These are phyloP conservation scores for Sapayoa aenigma DNA, from an alignment of 2,113 vertebrate species.

Conservation along the genomic window DNA sequence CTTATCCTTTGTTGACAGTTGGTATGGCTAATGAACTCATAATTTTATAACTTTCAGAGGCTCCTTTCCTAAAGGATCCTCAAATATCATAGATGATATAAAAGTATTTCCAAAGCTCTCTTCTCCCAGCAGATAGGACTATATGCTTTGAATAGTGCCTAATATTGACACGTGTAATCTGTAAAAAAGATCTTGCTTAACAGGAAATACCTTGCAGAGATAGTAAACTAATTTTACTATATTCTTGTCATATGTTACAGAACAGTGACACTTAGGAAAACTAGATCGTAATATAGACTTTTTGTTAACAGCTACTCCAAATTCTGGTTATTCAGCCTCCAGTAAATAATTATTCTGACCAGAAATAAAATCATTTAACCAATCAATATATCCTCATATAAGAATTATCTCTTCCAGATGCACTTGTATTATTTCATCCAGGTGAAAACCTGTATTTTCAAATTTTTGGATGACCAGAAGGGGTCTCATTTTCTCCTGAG, in stretches of 20 bases:
- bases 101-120: neutral
- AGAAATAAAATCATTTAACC: neutral
- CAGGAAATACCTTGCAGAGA: neutral
- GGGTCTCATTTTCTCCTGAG: neutral
- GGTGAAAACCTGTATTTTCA: neutral
- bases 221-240: neutral
- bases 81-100: neutral
- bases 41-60: neutral
- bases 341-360: neutral
- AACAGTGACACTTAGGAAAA: neutral
- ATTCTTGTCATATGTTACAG: neutral
- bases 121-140: neutral
- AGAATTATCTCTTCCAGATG: neutral
- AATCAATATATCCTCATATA: neutral
- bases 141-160: neutral
- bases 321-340: neutral
- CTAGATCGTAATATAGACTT: neutral
- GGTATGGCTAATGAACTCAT: neutral
- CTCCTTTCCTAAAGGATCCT: neutral
- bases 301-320: neutral
- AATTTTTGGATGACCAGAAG: neutral
- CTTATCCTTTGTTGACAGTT: neutral
- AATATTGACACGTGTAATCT: neutral
- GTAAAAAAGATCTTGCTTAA: neutral
- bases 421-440: neutral